A percentile compares a stretch with the other conserved stretches of the same genome.
Evolutionary conservation across 1,140 invertebrate species (phyloP).

Genomic region (Andrena cerasifolii): DNA sequence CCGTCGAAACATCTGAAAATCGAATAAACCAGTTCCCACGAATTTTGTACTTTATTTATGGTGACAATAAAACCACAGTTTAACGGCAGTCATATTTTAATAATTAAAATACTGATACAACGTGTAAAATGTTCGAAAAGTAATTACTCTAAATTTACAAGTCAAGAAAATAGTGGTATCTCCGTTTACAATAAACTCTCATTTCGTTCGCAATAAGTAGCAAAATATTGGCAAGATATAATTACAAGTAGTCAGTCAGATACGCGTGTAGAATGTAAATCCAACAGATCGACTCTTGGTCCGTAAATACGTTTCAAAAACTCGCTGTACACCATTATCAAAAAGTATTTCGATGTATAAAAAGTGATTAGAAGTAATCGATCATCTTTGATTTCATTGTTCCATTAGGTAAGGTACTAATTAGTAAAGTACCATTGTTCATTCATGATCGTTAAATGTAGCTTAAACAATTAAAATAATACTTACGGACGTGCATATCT

Average conservation of each 20-base stretch:
- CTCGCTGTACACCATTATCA: conserved; percentile 14
- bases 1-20: not conserved
- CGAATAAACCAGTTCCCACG: conserved; percentile 27
- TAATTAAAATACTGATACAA: conserved; percentile 59
- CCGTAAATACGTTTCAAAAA: not conserved
- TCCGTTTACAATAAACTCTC: conserved; percentile 4
- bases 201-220: not conserved
- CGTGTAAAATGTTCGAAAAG: conserved; percentile 51
- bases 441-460: not conserved
- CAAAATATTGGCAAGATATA: conserved; percentile 39
- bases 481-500: not conserved
- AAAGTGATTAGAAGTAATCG: too few relatives aligned
- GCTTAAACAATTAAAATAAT: conserved; percentile 1
- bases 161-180: conserved; percentile 33
- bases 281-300: conserved; percentile 8
- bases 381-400: not conserved
- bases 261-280: conserved; percentile 15
- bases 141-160: conserved; percentile 13
- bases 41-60: conserved; percentile 22
- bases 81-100: conserved; percentile 51
- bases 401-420: conserved; percentile 13
- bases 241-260: conserved; percentile 22
- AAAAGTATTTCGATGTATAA: conserved; percentile 36
- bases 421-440: conserved; percentile 3
- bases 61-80: conserved; percentile 42